phyloP scores from a whole-genome alignment of 2,888 invertebrate species.

The Drosophila ezoana region DNA sequence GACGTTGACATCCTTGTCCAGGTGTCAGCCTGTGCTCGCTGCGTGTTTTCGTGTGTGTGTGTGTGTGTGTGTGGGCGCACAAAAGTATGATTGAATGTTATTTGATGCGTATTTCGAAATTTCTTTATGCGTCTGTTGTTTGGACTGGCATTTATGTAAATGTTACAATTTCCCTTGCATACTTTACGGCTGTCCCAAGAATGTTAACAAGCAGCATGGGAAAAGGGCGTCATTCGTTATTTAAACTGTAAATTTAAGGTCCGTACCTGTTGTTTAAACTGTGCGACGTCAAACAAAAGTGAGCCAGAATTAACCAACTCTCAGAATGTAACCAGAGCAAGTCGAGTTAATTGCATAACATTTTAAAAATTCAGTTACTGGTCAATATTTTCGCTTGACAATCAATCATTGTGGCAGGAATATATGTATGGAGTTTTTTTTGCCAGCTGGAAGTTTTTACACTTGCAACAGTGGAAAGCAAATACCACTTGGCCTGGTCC shows the following conservation, averaged over 20 bases:
- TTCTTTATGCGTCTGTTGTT: slow-evolving; percentile 33
- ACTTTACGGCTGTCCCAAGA: slow-evolving; percentile 42
- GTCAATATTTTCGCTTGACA: slow-evolving; percentile 9
- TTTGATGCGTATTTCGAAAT: slow-evolving; percentile 69
- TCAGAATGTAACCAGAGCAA: neutral
- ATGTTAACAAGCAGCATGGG: slow-evolving; percentile 5
- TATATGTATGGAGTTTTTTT: neutral
- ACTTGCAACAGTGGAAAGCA: slow-evolving; percentile 6
- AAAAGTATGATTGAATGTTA: slow-evolving; percentile 71
- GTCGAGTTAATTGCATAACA: slow-evolving; percentile 30
- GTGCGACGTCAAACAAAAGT: slow-evolving; percentile 7
- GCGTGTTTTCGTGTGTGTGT: slow-evolving; percentile 8
- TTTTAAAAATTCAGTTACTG: slow-evolving; percentile 17
- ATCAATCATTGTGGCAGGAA: slow-evolving; percentile 15
- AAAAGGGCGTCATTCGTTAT: slow-evolving; percentile 1
- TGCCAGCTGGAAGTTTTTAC: neutral
- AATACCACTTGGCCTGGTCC: slow-evolving; percentile 31
- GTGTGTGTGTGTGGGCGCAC: slow-evolving; percentile 12
- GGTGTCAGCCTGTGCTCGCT: slow-evolving; percentile 34
- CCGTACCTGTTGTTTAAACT: slow-evolving; percentile 11
- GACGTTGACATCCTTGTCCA: slow-evolving; percentile 44
- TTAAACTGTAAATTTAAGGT: slow-evolving; percentile 12
- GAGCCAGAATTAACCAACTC: neutral
- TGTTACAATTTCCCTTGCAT: slow-evolving; percentile 56
- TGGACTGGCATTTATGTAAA: slow-evolving; percentile 62